Evolutionary conservation across 2,797 vertebrate species (phyloP).

Genomic region (Myiotriccus ornatus): DNA sequence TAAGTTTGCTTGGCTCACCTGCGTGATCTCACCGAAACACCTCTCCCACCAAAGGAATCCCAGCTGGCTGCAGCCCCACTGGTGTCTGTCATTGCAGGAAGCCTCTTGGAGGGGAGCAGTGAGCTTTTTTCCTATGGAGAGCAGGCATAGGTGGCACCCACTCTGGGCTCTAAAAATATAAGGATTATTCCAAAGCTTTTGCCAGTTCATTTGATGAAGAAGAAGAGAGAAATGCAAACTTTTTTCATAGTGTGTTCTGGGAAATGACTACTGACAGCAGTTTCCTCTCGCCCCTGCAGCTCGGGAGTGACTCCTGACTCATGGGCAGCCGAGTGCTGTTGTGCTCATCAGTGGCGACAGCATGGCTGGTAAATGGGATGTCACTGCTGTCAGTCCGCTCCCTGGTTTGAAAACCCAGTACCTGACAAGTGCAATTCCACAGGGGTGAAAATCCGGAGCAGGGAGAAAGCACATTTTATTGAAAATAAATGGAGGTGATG

Average conservation of each 20-base stretch:
- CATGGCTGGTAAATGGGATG: neutral
- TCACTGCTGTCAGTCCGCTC: neutral
- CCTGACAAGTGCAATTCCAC: neutral
- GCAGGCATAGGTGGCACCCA: neutral
- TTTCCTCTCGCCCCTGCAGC: neutral
- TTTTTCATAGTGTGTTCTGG: neutral
- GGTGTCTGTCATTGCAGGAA: neutral
- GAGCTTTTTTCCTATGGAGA: neutral
- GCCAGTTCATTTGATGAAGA: neutral
- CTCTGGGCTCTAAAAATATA: neutral
- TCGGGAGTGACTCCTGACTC: neutral
- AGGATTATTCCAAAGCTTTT: neutral
- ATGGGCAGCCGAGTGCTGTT: neutral
- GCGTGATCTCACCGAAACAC: neutral
- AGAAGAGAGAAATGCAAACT: neutral
- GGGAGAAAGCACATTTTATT: neutral
- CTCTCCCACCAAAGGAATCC: neutral
- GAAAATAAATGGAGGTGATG: neutral
- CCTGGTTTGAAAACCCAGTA: neutral
- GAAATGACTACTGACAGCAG: neutral
- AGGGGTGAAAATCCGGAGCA: neutral
- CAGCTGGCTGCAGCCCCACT: neutral
- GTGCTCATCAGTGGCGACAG: neutral
- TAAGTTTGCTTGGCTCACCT: constrained; percentile 67
- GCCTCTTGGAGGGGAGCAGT: neutral